Evolutionary conservation across 2,113 vertebrate genomes (phyloP).

Genomic region (Lycaon pictus): DNA sequence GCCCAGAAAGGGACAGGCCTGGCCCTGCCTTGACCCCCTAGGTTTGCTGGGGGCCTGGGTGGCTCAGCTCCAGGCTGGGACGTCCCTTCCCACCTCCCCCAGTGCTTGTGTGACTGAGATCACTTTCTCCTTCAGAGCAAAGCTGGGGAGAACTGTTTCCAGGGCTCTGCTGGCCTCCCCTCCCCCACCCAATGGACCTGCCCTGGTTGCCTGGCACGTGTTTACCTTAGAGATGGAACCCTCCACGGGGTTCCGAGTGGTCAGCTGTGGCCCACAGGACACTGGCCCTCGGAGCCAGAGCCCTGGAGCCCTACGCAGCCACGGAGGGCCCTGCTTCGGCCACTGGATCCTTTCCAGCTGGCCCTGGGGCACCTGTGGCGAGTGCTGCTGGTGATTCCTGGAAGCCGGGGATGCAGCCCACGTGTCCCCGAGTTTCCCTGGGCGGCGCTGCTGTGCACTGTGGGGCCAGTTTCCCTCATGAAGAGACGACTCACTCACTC

Average conservation of each 20-base stretch:
- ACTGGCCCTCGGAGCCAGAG: neutral
- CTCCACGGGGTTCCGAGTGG: fast-evolving
- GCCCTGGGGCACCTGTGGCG: no score
- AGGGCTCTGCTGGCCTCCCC: no score
- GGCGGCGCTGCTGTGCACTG: neutral
- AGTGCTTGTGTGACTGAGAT: no score
- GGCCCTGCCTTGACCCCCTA: neutral
- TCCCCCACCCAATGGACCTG: no score
- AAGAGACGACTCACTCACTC: neutral
- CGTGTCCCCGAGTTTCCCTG: neutral
- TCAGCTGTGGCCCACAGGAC: neutral
- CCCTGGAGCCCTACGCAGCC: neutral
- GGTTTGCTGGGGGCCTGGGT: neutral
- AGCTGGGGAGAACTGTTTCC: no score
- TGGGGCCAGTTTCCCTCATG: no score
- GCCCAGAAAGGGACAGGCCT: neutral
- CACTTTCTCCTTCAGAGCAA: no score
- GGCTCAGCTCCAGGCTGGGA: fast-evolving
- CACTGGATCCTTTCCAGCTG: no score
- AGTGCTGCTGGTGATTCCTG: no score
- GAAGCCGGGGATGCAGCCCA: no score
- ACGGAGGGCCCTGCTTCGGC: no score
- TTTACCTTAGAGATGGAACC: neutral
- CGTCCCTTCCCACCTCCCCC: no score
- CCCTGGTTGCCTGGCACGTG: neutral